A percentile compares a stretch with the other conserved stretches of the same genome.
phyloP scores from a whole-genome alignment of 2,113 vertebrate genomes.

The Passerina amoena region DNA sequence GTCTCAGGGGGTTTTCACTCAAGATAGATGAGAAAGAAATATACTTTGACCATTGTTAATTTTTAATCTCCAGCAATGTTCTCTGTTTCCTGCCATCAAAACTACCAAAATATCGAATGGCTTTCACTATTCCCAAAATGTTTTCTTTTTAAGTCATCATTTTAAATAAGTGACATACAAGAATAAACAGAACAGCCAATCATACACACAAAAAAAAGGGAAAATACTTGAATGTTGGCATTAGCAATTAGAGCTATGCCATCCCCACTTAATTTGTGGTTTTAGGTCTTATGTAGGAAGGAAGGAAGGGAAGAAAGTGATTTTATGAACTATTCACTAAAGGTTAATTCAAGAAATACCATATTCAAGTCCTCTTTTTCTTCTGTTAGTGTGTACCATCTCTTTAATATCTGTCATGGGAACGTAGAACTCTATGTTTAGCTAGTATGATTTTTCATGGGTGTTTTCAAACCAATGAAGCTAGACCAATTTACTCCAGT shows the following conservation, averaged over 20 bases:
- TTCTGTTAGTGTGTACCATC: neutral
- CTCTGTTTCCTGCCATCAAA: neutral
- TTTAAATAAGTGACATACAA: neutral
- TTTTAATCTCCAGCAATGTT: slow-evolving; percentile 32
- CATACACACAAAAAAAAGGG: neutral
- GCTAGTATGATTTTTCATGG: neutral
- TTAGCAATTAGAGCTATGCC: neutral
- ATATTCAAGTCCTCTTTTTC: neutral
- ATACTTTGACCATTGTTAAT: neutral
- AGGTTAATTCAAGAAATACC: neutral
- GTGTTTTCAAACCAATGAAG: neutral
- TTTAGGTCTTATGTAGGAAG: neutral
- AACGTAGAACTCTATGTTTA: neutral
- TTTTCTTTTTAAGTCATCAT: neutral
- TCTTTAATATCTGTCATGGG: neutral
- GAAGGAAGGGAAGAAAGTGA: neutral
- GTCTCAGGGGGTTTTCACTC: neutral
- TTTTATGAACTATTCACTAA: neutral
- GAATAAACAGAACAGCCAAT: neutral
- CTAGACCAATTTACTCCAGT: neutral
- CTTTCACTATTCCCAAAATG: slow-evolving; percentile 35
- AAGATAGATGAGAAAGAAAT: slow-evolving; percentile 37
- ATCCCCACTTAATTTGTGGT: neutral
- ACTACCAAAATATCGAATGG: neutral
- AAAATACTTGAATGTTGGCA: neutral